A percentile compares a stretch with the other conserved stretches of the same genome.
Evolutionary conservation across 2,888 invertebrate species (phyloP).

Genomic region (Alitta virens): DNA sequence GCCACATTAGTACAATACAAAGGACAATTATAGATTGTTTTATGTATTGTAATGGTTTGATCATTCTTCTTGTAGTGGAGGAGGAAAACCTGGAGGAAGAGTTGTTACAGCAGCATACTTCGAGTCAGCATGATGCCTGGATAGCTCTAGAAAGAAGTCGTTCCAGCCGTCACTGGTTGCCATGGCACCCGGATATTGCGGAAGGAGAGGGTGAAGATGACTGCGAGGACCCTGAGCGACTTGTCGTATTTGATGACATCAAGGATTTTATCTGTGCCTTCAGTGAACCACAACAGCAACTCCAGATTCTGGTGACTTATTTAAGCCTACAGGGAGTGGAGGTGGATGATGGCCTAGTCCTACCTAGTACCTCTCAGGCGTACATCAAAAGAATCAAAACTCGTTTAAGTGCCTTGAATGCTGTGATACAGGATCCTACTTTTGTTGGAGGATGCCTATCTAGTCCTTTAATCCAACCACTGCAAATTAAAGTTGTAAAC

Average conservation of each 20-base stretch:
- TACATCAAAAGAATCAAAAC: background rate
- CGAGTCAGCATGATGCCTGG: conserved; percentile 39
- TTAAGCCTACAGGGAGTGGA: conserved; percentile 36
- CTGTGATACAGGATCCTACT: background rate
- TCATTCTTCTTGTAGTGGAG: conserved; percentile 24
- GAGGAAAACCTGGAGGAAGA: conserved; percentile 35
- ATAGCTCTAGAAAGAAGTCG: conserved; percentile 51
- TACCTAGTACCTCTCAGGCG: background rate
- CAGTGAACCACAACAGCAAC: conserved; percentile 7
- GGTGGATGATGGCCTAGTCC: background rate
- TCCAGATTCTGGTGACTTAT: conserved; percentile 35
- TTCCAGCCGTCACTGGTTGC: conserved; percentile 51
- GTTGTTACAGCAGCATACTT: background rate
- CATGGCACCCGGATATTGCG: conserved; percentile 49
- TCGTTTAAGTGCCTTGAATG: background rate
- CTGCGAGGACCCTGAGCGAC: conserved; percentile 56
- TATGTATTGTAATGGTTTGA: conserved; percentile 6
- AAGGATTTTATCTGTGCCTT: conserved; percentile 37
- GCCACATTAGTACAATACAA: no score
- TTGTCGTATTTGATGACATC: conserved; percentile 55
- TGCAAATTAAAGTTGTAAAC: background rate
- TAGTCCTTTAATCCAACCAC: background rate
- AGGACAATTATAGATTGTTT: no score
- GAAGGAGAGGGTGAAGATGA: conserved; percentile 49
- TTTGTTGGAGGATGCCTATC: background rate